Base-by-base conservation (phyloP, 2,797 vertebrate species). In the Mormyrops attenuatus region DNA sequence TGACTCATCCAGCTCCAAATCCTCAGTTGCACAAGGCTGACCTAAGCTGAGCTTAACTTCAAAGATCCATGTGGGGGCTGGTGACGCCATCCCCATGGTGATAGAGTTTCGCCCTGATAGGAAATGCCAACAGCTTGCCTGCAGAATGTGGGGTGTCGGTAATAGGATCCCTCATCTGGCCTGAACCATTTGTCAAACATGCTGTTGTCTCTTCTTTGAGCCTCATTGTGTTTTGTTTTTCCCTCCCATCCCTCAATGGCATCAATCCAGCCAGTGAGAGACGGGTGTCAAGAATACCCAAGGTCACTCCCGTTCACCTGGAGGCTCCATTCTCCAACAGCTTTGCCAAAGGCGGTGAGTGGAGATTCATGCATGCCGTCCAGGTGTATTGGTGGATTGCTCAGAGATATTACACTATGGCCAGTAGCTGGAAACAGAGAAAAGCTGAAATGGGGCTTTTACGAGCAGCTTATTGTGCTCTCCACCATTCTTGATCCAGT, bases 341-440 rank as follows among this genome's bases (percentile, higher is more conserved):
- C 96, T 99, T 99, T 95, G 93, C 97, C 93, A 96, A 95, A 97
- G 98, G 98, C 97, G 98, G 98, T 99, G 95, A 97, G 98, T 96
- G 41, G 11, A 55, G 50, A 22, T 52, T 20, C 8, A 5, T n/a
- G 1, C 41, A n/a, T 26, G 80, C 8, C 13, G 41, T 26, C n/a
- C 80, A 47, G 44, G 47, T 3, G n/a, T 50, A 85, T 50, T 5
- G 47, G 7, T 85, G 80, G 7, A 50, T 49, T 82, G 34, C 26
- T 87, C 13, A 30, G 44, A 86, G 84, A 86, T 26, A 0, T 66
- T 3, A 66, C 77, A 44, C 30, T 50, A 17, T 6, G 17, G 38
- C 53, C 60, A 47, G n/a, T 52, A 30, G 47, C 49, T 49, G 22
- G 82, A 85, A 22, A 44, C 44, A 22, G 82, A 85, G 44, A 6